Conservation (phyloP, 1,140 invertebrate species). For the Galleria mellonella region DNA sequence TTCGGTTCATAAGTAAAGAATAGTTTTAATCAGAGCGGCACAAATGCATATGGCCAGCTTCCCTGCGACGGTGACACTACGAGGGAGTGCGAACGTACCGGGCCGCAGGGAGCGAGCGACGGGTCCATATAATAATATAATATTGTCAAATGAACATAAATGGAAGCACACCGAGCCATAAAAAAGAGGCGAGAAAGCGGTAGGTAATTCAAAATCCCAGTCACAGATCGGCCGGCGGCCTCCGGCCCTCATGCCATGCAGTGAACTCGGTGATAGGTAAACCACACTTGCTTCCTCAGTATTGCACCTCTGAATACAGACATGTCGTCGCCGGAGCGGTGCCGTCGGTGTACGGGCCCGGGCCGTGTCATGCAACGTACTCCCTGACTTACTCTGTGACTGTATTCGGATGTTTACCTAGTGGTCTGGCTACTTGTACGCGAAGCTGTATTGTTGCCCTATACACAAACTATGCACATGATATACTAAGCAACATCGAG, state of each 20-base stretch:
- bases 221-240: constrained; percentile 40
- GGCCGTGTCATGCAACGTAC: no score
- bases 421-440: constrained; percentile 36
- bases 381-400: constrained; percentile 40
- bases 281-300: constrained; percentile 18
- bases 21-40: constrained; percentile 26
- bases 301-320: constrained; percentile 47
- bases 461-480: constrained; percentile 32
- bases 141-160: constrained; percentile 39
- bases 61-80: background rate
- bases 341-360: constrained; percentile 6
- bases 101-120: background rate
- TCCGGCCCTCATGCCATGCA: constrained; percentile 52
- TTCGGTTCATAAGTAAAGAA: background rate
- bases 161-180: constrained; percentile 71
- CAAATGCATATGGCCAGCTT: constrained; percentile 11
- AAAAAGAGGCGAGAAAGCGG: constrained; percentile 62
- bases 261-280: constrained; percentile 15
- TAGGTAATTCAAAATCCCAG: constrained; percentile 66
- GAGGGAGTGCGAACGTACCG: background rate
- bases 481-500: constrained; percentile 50
- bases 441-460: constrained; percentile 37
- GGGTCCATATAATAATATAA: background rate
- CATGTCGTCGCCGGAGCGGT: constrained; percentile 16
- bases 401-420: constrained; percentile 39